phyloP scores from a whole-genome alignment of 35 echinoderm and acorn worm genomes.

The Apostichopus parvimensis region DNA sequence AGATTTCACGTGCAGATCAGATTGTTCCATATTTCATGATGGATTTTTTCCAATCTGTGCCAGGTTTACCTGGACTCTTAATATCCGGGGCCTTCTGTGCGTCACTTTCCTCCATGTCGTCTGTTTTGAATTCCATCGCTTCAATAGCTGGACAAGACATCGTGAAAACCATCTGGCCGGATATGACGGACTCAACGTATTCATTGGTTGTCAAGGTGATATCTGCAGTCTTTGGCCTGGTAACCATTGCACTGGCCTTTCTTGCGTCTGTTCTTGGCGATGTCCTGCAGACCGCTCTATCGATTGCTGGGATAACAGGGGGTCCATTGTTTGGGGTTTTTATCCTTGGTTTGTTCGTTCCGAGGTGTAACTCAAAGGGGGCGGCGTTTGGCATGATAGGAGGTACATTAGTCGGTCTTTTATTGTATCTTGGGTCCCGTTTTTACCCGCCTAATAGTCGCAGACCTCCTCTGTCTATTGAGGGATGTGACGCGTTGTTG shows the following conservation, averaged over 20 bases:
- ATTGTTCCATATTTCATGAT: slow-evolving; percentile 39
- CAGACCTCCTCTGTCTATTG: not conserved
- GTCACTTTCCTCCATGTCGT: slow-evolving; percentile 47
- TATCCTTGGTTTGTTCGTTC: slow-evolving; percentile 39
- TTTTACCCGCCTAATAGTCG: slow-evolving; percentile 22
- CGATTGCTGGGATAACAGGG: not conserved
- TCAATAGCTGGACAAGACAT: slow-evolving; percentile 34
- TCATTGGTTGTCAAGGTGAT: slow-evolving; percentile 9
- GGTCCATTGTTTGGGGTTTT: slow-evolving; percentile 34
- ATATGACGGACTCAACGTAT: slow-evolving; percentile 15
- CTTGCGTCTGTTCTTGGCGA: slow-evolving; percentile 31
- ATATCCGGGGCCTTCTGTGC: slow-evolving; percentile 38
- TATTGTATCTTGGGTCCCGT: not conserved
- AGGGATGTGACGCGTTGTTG: not conserved
- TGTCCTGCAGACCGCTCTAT: slow-evolving; percentile 10
- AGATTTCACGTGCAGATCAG: slow-evolving; percentile 31
- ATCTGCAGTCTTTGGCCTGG: not conserved
- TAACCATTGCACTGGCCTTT: slow-evolving; percentile 23
- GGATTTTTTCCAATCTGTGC: not conserved
- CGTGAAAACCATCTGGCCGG: slow-evolving; percentile 20
- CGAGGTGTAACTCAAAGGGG: slow-evolving; percentile 20
- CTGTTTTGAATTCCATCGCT: slow-evolving; percentile 29
- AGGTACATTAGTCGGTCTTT: not conserved
- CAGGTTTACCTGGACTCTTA: slow-evolving; percentile 37
- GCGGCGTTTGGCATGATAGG: not conserved